Percentiles rank a stretch among this genome's conserved stretches.
These are phyloP conservation scores for Ennomos fuscantarius DNA, from an alignment of 2,888 invertebrate species.

Conservation along the genomic window DNA sequence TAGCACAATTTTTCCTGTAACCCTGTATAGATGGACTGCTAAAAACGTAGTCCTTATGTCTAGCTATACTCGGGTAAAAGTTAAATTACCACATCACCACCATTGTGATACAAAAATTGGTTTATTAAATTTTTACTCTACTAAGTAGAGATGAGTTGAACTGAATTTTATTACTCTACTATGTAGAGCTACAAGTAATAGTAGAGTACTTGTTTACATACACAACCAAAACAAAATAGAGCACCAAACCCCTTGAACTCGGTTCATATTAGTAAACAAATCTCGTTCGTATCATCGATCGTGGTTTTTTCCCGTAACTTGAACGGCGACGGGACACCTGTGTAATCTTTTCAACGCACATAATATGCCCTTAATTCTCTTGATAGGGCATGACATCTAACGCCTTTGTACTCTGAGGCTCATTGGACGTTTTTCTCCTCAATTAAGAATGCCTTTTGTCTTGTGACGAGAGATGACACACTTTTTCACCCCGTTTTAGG, in stretches of 20 bases:
- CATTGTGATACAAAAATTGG: too few relatives aligned
- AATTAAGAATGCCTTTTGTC: constrained; percentile 78
- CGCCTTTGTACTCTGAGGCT: constrained; percentile 66
- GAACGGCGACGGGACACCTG: constrained; percentile 71
- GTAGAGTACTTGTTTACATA: too few relatives aligned
- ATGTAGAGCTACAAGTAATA: too few relatives aligned
- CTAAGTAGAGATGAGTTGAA: too few relatives aligned
- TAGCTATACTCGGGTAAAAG: too few relatives aligned
- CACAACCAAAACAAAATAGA: too few relatives aligned
- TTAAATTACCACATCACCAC: too few relatives aligned
- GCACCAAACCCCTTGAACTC: constrained; percentile 17
- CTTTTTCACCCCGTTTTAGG: constrained; percentile 53
- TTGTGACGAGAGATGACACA: constrained; percentile 77
- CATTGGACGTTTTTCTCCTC: constrained; percentile 67
- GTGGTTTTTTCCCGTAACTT: constrained; percentile 53
- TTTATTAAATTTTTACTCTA: too few relatives aligned
- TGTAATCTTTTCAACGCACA: constrained; percentile 81
- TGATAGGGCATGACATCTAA: constrained; percentile 83
- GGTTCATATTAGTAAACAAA: constrained; percentile 48
- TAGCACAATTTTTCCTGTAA: too few relatives aligned
- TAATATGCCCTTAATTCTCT: constrained; percentile 82
- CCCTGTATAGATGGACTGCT: too few relatives aligned
- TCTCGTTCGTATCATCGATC: constrained; percentile 42
- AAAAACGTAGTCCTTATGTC: too few relatives aligned
- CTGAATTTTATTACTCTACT: too few relatives aligned